Percentiles rank a stretch among this genome's conserved stretches.
Conservation (phyloP, 2,797 vertebrate species). For the Potorous gilbertii region DNA sequence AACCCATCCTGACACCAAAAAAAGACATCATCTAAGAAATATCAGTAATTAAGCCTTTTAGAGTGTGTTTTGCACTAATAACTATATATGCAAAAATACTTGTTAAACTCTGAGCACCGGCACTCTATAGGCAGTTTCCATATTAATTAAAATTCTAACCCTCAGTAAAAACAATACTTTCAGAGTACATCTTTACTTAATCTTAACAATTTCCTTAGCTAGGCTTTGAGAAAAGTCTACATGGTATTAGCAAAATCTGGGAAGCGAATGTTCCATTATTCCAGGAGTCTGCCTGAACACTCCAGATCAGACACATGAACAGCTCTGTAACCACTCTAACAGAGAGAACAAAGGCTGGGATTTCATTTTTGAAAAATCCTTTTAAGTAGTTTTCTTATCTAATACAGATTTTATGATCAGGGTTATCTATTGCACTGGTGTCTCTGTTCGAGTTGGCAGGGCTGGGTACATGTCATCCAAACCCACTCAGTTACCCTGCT, state of each 20-base stretch:
- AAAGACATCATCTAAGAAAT: conserved; percentile 26
- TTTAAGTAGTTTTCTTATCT: conserved; percentile 71
- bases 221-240: conserved; percentile 45
- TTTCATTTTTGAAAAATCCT: conserved; percentile 73
- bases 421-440: conserved; percentile 72
- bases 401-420: conserved; percentile 75
- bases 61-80: conserved; percentile 17
- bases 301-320: conserved; percentile 48
- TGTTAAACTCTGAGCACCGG: neutral
- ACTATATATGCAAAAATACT: conserved; percentile 20
- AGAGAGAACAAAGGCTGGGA: conserved; percentile 68
- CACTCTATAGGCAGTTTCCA: conserved; percentile 9
- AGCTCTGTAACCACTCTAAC: conserved; percentile 66
- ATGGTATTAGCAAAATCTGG: neutral
- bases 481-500: conserved; percentile 66
- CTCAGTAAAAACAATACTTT: conserved; percentile 37
- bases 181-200: conserved; percentile 48
- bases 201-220: conserved; percentile 28
- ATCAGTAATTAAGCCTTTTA: conserved; percentile 6
- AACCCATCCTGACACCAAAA: neutral
- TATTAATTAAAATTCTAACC: conserved; percentile 40
- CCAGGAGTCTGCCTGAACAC: conserved; percentile 34
- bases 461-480: conserved; percentile 67
- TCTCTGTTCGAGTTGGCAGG: conserved; percentile 70
- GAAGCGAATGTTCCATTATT: conserved; percentile 57